Percentiles rank a stretch among this genome's conserved stretches.
Evolutionary conservation across 2,113 vertebrate species (phyloP).

Genomic region (Paramormyrops kingsleyae): DNA sequence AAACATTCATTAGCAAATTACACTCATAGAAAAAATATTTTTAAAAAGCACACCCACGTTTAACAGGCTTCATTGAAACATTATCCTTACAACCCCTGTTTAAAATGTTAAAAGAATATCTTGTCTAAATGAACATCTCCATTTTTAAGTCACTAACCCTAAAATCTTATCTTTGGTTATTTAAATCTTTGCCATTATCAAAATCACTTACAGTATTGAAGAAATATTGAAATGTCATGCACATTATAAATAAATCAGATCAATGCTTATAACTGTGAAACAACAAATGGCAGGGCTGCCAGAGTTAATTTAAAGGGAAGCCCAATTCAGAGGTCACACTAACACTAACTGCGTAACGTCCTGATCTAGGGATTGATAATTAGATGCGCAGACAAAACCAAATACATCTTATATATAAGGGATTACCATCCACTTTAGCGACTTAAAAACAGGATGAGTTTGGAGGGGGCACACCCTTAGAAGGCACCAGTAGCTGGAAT

Average conservation of each 20-base stretch:
- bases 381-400: background rate
- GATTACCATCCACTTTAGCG: background rate
- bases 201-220: background rate
- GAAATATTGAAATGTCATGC: conserved; percentile 15
- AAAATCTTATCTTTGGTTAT: background rate
- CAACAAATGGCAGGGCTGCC: conserved; percentile 33
- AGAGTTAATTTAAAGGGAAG: background rate
- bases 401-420: background rate
- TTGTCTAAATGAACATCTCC: background rate
- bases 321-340: background rate
- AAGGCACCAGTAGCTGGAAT: background rate
- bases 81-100: background rate
- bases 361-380: background rate
- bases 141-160: background rate
- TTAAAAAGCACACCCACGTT: background rate
- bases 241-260: conserved; percentile 45
- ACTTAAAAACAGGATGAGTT: background rate
- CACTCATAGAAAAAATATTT: background rate
- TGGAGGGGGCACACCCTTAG: background rate
- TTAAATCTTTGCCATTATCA: background rate
- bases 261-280: conserved; percentile 49
- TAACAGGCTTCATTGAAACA: background rate
- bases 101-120: background rate
- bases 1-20: background rate
- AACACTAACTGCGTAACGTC: background rate